Conservation (phyloP, 2,888 invertebrate species). For the Drosophila seclusa region DNA sequence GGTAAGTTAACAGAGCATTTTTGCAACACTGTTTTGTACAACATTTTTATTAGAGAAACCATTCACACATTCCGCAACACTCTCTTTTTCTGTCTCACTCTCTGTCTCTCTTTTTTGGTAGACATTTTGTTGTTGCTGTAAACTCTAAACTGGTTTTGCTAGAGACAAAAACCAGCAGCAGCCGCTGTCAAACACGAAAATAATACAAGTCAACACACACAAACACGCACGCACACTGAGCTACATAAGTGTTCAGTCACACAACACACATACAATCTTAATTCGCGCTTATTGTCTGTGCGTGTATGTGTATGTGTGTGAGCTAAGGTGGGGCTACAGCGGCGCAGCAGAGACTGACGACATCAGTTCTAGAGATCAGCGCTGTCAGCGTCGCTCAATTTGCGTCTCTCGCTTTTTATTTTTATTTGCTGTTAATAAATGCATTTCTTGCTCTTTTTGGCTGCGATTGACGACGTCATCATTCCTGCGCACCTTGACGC, state of each 20-base stretch:
- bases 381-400: slow-evolving; percentile 46
- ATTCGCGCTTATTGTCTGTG: slow-evolving; percentile 52
- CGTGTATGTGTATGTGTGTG: slow-evolving; percentile 10
- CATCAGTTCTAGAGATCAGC: slow-evolving; percentile 61
- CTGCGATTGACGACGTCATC: slow-evolving; percentile 68
- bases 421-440: slow-evolving; percentile 10
- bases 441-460: slow-evolving; percentile 9
- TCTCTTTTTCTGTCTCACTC: slow-evolving; percentile 9
- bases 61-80: slow-evolving; percentile 35
- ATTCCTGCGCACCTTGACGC: slow-evolving; percentile 41
- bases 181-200: slow-evolving; percentile 54
- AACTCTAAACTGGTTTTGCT: slow-evolving; percentile 68
- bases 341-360: slow-evolving; percentile 47
- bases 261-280: slow-evolving; percentile 32
- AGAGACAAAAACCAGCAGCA: slow-evolving; percentile 39
- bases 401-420: slow-evolving; percentile 21
- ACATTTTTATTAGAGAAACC: slow-evolving; percentile 32
- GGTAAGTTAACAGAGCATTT: slow-evolving; percentile 34
- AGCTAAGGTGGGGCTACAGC: slow-evolving; percentile 68
- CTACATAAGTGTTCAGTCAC: slow-evolving; percentile 42
- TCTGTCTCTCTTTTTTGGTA: slow-evolving; percentile 30
- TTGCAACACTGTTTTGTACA: slow-evolving; percentile 11
- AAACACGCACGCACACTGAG: not conserved
- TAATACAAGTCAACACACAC: slow-evolving; percentile 42
- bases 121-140: slow-evolving; percentile 53